phyloP scores from a whole-genome alignment of 2,888 invertebrate genomes.

The Dimorphilus gyrociliatus region DNA sequence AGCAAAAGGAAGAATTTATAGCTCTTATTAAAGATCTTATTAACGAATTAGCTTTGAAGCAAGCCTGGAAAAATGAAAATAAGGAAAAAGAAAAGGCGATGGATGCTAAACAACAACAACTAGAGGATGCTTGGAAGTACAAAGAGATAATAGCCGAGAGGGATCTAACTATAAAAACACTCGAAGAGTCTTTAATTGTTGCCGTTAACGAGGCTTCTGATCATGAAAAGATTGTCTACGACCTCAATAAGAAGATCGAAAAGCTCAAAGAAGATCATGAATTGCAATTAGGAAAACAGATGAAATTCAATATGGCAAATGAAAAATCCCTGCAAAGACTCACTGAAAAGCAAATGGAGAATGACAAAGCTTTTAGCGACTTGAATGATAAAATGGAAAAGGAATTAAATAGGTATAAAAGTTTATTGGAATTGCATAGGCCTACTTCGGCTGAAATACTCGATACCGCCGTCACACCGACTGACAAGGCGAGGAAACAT shows the following conservation, averaged over 20 bases:
- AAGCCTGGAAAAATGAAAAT: constrained; percentile 10
- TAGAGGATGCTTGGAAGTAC: constrained; percentile 17
- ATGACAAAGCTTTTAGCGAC: no score
- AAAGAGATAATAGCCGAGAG: constrained; percentile 14
- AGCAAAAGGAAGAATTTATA: no score
- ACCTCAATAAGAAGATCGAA: constrained; percentile 10
- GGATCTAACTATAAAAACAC: constrained; percentile 10
- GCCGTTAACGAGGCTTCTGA: constrained; percentile 3
- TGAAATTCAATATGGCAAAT: constrained; percentile 20
- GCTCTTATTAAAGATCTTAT: no score
- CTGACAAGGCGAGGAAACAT: no score
- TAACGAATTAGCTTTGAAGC: constrained; percentile 5
- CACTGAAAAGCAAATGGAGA: constrained; percentile 3
- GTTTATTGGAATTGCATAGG: no score
- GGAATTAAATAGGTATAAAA: no score
- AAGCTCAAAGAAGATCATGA: constrained; percentile 14
- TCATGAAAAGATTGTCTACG: constrained; percentile 1
- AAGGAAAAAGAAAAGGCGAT: constrained; percentile 20
- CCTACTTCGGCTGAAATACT: no score
- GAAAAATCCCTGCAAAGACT: constrained; percentile 15
- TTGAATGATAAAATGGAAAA: no score
- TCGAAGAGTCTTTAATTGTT: constrained; percentile 11
- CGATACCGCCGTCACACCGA: no score
- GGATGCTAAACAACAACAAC: constrained; percentile 18
- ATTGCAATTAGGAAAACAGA: constrained; percentile 16